These are phyloP conservation scores for Lonchura striata DNA, from an alignment of 2,113 vertebrate genomes.

Conservation along the genomic window DNA sequence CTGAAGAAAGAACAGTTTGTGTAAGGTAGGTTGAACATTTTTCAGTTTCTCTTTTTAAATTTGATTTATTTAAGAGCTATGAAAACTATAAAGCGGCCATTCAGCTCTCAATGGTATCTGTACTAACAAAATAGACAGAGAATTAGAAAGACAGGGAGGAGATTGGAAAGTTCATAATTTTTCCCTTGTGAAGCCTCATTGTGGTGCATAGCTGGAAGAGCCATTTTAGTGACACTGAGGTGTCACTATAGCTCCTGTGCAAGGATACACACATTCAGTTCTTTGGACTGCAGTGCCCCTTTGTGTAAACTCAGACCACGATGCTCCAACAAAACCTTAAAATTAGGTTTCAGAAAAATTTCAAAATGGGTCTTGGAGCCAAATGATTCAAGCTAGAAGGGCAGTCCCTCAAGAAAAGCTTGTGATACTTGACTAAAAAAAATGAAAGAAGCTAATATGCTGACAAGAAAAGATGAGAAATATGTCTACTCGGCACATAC, in stretches of 20 bases:
- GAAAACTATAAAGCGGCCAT: neutral
- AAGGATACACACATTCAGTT: neutral
- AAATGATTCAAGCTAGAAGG: neutral
- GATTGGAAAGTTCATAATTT: neutral
- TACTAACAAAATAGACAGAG: neutral
- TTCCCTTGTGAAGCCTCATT: neutral
- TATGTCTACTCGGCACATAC: neutral
- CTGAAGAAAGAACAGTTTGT: neutral
- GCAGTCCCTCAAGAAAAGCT: neutral
- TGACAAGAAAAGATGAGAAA: neutral
- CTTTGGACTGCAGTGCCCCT: neutral
- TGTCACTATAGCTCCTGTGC: neutral
- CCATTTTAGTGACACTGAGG: neutral
- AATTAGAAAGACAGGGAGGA: neutral
- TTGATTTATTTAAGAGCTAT: neutral
- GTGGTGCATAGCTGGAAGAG: neutral
- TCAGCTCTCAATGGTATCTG: neutral
- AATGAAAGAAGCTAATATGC: neutral
- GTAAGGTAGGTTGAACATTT: neutral
- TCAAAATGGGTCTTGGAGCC: neutral
- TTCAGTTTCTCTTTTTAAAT: neutral
- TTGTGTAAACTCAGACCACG: neutral
- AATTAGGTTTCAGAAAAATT: neutral
- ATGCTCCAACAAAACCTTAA: neutral
- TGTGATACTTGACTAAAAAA: neutral